A percentile compares a stretch with the other conserved stretches of the same genome.
Evolutionary conservation across 2,113 vertebrate genomes (phyloP).

Genomic region (Gnathonemus echidnorhynchus): DNA sequence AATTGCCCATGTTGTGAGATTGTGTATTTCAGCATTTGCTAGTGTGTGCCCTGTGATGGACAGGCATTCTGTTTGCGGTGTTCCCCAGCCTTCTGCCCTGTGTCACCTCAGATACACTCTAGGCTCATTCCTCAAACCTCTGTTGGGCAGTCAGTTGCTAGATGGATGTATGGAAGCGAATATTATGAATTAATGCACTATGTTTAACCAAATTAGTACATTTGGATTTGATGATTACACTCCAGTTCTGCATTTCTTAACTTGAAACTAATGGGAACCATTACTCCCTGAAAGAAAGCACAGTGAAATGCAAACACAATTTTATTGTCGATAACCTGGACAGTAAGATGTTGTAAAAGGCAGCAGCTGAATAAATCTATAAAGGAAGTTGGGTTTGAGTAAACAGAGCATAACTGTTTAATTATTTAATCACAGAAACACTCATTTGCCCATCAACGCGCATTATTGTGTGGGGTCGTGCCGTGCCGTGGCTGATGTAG

Average conservation of each 20-base stretch:
- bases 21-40: not conserved
- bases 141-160: not conserved
- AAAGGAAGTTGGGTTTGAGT: conserved; percentile 26
- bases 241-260: not conserved
- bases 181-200: not conserved
- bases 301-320: conserved; percentile 37
- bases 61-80: not conserved
- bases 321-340: conserved; percentile 39
- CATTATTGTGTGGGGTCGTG: not conserved
- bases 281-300: conserved; percentile 27
- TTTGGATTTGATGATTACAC: not conserved
- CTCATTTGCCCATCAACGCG: conserved; percentile 25
- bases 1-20: not conserved
- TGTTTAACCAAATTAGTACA: not conserved
- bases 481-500: not conserved
- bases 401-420: conserved; percentile 33
- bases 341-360: conserved; percentile 24
- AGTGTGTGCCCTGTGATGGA: not conserved
- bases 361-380: conserved; percentile 15
- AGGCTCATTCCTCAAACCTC: not conserved
- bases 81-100: not conserved
- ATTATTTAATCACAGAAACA: conserved; percentile 30
- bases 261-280: not conserved
- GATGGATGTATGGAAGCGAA: not conserved
- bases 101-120: not conserved